Evolutionary conservation across 2,113 vertebrate genomes (phyloP), one percentile per base, ranked within the genome.

Genomic region (Myocastor coypus): DNA sequence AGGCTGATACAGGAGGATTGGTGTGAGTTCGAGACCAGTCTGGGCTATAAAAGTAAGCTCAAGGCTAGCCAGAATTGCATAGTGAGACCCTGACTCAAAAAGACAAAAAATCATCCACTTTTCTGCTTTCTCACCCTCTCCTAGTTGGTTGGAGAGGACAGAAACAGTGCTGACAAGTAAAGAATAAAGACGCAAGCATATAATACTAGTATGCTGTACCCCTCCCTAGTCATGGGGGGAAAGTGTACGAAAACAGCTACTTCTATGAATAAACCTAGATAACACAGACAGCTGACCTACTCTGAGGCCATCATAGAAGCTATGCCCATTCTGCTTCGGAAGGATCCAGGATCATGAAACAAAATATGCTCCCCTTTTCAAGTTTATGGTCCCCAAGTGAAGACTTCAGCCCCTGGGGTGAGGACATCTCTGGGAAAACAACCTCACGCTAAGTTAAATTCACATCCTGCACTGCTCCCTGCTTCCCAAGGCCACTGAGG

Each of bases 21-120:
- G n/a, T n/a, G n/a, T n/a, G n/a, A n/a, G n/a, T n/a, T n/a, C n/a
- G n/a, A n/a, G n/a, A n/a, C n/a, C n/a, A n/a, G n/a, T n/a, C n/a
- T n/a, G n/a, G n/a, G n/a, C n/a, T n/a, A n/a, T n/a, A n/a, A n/a
- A n/a, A n/a, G n/a, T n/a, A n/a, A n/a, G n/a, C n/a, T n/a, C n/a
- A n/a, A n/a, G n/a, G n/a, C n/a, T n/a, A n/a, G n/a, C n/a, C n/a
- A n/a, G n/a, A n/a, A n/a, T n/a, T n/a, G n/a, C n/a, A n/a, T n/a
- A n/a, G n/a, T n/a, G n/a, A n/a, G n/a, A n/a, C n/a, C n/a, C n/a
- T n/a, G n/a, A n/a, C n/a, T n/a, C n/a, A n/a, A n/a, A n/a, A n/a
- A n/a, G n/a, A n/a, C n/a, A n/a, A 92, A 96, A 95, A 94, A 90
- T 40, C 59, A 92, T 2, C 42, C 89, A 68, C 42, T 73, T 94